Base-by-base conservation (phyloP, 1,140 invertebrate genomes). In the fruit fly (Drosophila melanogaster) region DNA sequence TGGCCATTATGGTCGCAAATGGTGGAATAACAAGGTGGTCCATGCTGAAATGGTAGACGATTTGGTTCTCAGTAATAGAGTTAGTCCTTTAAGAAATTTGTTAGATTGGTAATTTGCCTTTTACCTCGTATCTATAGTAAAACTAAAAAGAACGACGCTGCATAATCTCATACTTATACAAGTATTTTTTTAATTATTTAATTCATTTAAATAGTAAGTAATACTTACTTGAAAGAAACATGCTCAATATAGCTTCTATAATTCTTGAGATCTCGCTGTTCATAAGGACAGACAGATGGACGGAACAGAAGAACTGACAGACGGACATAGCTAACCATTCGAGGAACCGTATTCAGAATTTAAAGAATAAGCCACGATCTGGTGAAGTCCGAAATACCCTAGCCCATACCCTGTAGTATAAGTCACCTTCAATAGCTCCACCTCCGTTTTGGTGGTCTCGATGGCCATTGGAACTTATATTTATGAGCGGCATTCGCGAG, bases 401-500 rank as follows among this genome's bases (percentile, higher is more conserved):
- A 8, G 12, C 8, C 1, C 14, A 0, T n/a, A 38, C 53, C 46
- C 30, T 54, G 6, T 12, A 59, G 33, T 12, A 71, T 59, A 35
- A 71, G 46, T 72, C 35, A 41, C 54, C 69, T 51, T 59, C 65
- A 49, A 71, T 49, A 35, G 62, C 51, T 57, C 22, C 26, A 26
- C 15, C 22, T 35, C 30, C 24, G 53, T 38, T n/a, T 30, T 12
- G 44, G 44, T 55, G 57, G 65, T 44, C 78, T 54, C 44, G 49
- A 50, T 46, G 66, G 62, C 41, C 64, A 83, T 64, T 77, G 81
- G 75, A 87, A 70, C 64, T 77, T 70, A 84, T 87, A 87, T 87
- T 87, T 87, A 87, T 87, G 83, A 86, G 79, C 80, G 75, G 79
- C 70, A 67, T 59, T 79, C 76, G 84, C 83, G 83, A 61, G 46